Evolutionary conservation across 2,888 invertebrate species (phyloP).

Genomic region (Eremobia ochroleuca): DNA sequence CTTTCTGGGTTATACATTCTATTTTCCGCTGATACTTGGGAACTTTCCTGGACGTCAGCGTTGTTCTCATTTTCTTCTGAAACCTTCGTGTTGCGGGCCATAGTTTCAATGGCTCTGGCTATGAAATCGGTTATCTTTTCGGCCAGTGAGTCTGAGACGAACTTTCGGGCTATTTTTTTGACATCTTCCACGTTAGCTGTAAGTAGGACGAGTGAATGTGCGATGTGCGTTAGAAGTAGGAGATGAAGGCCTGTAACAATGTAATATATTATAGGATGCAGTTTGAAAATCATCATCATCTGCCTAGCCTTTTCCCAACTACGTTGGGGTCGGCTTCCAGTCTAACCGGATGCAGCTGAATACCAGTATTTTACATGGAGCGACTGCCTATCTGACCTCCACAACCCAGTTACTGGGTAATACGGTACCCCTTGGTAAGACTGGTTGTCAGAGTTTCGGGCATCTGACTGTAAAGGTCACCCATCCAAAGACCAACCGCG

Average conservation of each 20-base stretch:
- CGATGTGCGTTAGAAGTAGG: slow-evolving; percentile 63
- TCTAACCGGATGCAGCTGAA: too few relatives aligned
- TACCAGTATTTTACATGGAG: too few relatives aligned
- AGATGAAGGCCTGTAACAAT: slow-evolving; percentile 75
- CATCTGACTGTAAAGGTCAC: too few relatives aligned
- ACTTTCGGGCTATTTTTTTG: slow-evolving; percentile 77
- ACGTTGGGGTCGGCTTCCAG: too few relatives aligned
- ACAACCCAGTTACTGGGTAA: too few relatives aligned
- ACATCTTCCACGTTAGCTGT: slow-evolving; percentile 82
- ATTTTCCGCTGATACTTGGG: slow-evolving; percentile 43
- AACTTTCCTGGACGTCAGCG: background rate
- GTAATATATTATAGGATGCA: background rate
- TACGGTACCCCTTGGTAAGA: too few relatives aligned
- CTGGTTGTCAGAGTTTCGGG: too few relatives aligned
- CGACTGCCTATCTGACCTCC: too few relatives aligned
- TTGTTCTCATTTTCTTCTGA: slow-evolving; percentile 66
- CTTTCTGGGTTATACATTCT: background rate
- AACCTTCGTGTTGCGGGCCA: slow-evolving; percentile 9
- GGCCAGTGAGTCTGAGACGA: slow-evolving; percentile 76
- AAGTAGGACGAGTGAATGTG: slow-evolving; percentile 74
- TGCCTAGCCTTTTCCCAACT: too few relatives aligned
- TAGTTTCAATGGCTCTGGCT: slow-evolving; percentile 55
- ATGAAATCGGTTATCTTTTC: slow-evolving; percentile 75
- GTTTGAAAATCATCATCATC: too few relatives aligned
- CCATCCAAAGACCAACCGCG: too few relatives aligned